Conservation (phyloP, 2,888 invertebrate genomes). For the Pogonocherus hispidulus region DNA sequence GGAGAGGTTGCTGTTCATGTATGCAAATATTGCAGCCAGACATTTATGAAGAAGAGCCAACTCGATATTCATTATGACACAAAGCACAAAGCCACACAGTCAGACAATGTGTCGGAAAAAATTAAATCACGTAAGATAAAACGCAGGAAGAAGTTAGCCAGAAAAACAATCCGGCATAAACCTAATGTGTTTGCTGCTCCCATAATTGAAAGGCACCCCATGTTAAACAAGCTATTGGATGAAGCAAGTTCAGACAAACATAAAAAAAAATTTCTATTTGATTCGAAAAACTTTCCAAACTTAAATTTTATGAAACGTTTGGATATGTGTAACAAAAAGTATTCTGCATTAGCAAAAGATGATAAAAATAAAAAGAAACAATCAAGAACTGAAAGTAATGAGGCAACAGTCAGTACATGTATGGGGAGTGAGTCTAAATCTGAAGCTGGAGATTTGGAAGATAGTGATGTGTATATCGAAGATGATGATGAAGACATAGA, state of each 20-base stretch:
- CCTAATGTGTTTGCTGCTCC: not conserved
- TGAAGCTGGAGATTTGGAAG: not conserved
- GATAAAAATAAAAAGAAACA: not conserved
- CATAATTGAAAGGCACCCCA: not conserved
- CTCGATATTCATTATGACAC: not conserved
- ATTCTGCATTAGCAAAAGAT: not conserved
- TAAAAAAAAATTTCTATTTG: not conserved
- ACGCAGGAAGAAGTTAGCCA: not conserved
- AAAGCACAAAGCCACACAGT: not conserved
- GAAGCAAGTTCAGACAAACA: not conserved
- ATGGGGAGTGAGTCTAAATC: not conserved
- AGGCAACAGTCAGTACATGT: not conserved
- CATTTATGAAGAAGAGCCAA: not conserved
- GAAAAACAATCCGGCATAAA: not conserved
- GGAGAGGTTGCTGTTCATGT: not conserved
- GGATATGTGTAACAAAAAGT: not conserved
- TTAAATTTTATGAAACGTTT: not conserved
- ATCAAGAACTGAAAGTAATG: not conserved
- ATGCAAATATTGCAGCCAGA: conserved; percentile 9
- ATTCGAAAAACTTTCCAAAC: conserved; percentile 2
- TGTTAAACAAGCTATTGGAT: not conserved
- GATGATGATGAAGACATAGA: too few relatives aligned
- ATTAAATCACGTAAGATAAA: not conserved
- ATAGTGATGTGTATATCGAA: not conserved
- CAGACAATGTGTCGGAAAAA: not conserved